Evolutionary conservation across 2,797 vertebrate species (phyloP).

Genomic region (Botia almorhae): DNA sequence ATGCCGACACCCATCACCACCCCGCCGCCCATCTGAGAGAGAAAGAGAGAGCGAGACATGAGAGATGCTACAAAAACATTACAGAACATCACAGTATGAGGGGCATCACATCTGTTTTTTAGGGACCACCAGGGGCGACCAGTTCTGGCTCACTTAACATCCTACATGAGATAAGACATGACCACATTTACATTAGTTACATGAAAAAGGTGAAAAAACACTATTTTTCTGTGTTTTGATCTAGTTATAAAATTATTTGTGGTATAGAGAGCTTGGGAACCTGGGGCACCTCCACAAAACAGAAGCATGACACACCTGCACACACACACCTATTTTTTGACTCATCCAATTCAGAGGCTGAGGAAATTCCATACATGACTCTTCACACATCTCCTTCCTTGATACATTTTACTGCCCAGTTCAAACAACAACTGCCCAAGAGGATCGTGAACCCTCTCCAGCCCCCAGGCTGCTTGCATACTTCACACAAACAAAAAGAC

Average conservation of each 20-base stretch:
- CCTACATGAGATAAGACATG: neutral
- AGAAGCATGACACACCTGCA: neutral
- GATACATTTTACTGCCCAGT: slow-evolving; percentile 1
- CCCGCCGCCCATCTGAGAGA: slow-evolving; percentile 80
- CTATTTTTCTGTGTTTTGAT: too few relatives aligned
- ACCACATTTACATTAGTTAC: neutral
- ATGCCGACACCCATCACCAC: slow-evolving; percentile 84
- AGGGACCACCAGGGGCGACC: neutral
- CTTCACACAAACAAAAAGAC: slow-evolving; percentile 33
- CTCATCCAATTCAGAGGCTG: neutral
- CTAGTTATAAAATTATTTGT: too few relatives aligned
- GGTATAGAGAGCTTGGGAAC: too few relatives aligned
- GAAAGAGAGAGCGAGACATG: neutral
- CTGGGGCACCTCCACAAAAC: neutral
- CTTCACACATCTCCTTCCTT: slow-evolving; percentile 13
- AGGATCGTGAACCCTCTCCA: slow-evolving; percentile 10
- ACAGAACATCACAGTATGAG: neutral
- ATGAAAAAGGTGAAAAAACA: too few relatives aligned
- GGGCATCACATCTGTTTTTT: neutral
- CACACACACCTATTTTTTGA: neutral
- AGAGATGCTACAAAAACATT: neutral
- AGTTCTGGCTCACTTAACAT: neutral
- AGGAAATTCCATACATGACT: slow-evolving; percentile 33
- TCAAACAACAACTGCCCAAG: slow-evolving; percentile 40
- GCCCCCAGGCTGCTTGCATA: slow-evolving; percentile 17